Percentiles rank a stretch among this genome's conserved stretches.
These are phyloP conservation scores for Leucophenga montana DNA, from an alignment of 2,888 invertebrate species.

Conservation along the genomic window DNA sequence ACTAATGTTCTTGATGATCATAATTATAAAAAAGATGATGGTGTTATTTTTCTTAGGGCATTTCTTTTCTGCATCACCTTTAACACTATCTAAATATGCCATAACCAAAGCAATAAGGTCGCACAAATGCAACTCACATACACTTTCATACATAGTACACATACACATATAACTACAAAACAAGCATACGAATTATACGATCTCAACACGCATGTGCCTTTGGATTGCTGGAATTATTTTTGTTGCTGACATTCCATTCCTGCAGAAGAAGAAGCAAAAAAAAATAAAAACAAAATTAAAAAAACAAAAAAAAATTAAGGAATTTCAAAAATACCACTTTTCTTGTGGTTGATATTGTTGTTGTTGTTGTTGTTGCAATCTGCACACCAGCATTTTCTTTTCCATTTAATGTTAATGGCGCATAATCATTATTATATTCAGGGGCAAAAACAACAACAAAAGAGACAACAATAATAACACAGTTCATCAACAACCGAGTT, in stretches of 20 bases:
- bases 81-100: neutral
- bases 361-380: conserved; percentile 56
- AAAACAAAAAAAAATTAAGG: conserved; percentile 13
- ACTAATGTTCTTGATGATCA: conserved; percentile 8
- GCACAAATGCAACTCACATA: neutral
- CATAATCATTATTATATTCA: conserved; percentile 66
- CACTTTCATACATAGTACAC: neutral
- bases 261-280: neutral
- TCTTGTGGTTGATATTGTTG: conserved; percentile 35
- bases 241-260: neutral
- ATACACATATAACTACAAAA: neutral
- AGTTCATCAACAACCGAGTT: conserved; percentile 39
- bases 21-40: conserved; percentile 14
- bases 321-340: conserved; percentile 33
- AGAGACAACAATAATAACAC: conserved; percentile 4
- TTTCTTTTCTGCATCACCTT: too few relatives aligned
- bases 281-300: neutral
- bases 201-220: conserved; percentile 18
- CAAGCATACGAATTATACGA: neutral
- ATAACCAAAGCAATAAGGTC: neutral
- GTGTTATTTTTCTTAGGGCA: conserved; percentile 12
- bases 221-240: conserved; percentile 4
- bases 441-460: conserved; percentile 40
- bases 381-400: conserved; percentile 66
- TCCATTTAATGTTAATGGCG: conserved; percentile 68